Conservation (phyloP, 2,797 vertebrate genomes). For the Pseudotriccus pelzelni region DNA sequence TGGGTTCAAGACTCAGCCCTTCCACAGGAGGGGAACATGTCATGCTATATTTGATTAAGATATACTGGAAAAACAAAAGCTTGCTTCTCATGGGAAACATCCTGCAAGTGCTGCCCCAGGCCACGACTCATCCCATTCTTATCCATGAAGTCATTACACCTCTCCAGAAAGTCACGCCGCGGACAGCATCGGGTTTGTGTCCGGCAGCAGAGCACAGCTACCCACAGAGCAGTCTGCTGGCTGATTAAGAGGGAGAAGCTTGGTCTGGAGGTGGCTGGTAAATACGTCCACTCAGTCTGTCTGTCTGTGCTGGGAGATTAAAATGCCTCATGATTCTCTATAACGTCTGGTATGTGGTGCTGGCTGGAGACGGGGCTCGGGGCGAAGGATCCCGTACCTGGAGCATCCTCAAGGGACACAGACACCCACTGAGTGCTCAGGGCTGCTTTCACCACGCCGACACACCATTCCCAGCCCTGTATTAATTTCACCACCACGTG, state of each 20-base stretch:
- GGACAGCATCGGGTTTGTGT: conserved; percentile 3
- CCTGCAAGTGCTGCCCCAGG: conserved; percentile 41
- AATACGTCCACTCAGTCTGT: not conserved
- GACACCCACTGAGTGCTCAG: not conserved
- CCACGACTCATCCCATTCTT: conserved; percentile 70
- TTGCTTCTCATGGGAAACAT: conserved; percentile 68
- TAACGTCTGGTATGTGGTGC: not conserved
- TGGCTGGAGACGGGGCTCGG: not conserved
- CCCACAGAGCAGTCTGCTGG: not conserved
- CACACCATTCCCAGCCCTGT: not conserved
- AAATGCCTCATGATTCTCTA: not conserved
- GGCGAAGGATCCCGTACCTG: not conserved
- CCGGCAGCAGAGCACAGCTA: not conserved
- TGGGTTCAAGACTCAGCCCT: conserved; percentile 54
- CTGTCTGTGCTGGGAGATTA: not conserved
- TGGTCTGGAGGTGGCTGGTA: not conserved
- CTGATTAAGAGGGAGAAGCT: not conserved
- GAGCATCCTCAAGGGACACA: conserved; percentile 27
- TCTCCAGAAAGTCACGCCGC: conserved; percentile 43
- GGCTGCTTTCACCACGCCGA: not conserved
- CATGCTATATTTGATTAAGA: conserved; percentile 57
- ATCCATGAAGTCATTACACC: conserved; percentile 59
- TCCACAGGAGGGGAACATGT: conserved; percentile 32
- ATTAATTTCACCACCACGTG: not conserved
- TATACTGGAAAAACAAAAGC: conserved; percentile 57